phyloP scores from a whole-genome alignment of 1,140 invertebrate genomes.

The Formica exsecta region DNA sequence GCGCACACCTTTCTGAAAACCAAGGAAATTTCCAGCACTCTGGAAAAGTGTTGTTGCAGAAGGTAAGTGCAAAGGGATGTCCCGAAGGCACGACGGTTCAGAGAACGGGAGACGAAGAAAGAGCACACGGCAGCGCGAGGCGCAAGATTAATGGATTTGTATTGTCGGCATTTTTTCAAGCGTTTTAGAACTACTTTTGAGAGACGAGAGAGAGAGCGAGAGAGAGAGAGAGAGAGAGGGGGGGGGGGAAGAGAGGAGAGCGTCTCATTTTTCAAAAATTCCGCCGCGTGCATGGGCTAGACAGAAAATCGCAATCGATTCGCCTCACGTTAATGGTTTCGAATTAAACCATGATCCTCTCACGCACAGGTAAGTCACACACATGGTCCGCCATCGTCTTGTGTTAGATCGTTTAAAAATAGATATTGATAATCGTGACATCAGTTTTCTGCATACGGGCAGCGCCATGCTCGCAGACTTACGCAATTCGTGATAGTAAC shows the following conservation, averaged over 20 bases:
- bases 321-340: constrained; percentile 78
- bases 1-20: constrained; percentile 26
- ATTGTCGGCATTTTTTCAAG: constrained; percentile 83
- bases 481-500: constrained; percentile 24
- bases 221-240: no score
- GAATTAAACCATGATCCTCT: constrained; percentile 75
- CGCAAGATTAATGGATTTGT: constrained; percentile 82
- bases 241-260: constrained; percentile 57
- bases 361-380: constrained; percentile 31
- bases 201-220: constrained; percentile 22
- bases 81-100: constrained; percentile 69
- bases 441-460: constrained; percentile 35
- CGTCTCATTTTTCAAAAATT: constrained; percentile 82
- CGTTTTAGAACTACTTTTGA: constrained; percentile 82
- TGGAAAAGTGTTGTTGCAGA: constrained; percentile 69
- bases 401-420: constrained; percentile 63
- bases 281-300: constrained; percentile 49
- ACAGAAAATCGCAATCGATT: constrained; percentile 80
- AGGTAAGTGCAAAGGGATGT: constrained; percentile 81
- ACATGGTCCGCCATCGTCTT: constrained; percentile 16
- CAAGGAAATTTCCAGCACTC: constrained; percentile 3
- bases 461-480: constrained; percentile 9
- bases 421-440: constrained; percentile 54
- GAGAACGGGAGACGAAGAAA: constrained; percentile 66
- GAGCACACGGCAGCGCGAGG: constrained; percentile 68